A percentile compares a stretch with the other conserved stretches of the same genome.
These are phyloP conservation scores for Abscondita cerata DNA, from an alignment of 2,888 invertebrate species.

Conservation along the genomic window DNA sequence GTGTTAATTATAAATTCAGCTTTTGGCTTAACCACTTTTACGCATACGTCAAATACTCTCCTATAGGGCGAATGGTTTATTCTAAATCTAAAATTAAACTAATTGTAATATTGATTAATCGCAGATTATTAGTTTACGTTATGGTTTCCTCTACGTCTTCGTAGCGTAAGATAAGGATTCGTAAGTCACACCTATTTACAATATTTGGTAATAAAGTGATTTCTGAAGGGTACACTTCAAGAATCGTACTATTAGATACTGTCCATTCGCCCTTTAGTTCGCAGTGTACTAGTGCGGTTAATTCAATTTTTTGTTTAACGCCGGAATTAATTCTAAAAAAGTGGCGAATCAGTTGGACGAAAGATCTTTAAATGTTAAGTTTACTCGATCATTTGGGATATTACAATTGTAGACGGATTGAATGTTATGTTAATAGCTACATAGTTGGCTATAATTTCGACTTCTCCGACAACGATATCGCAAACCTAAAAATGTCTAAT, in stretches of 20 bases:
- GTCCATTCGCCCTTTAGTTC: not conserved
- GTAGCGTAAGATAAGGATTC: conserved; percentile 12
- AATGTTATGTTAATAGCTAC: not conserved
- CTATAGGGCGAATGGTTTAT: conserved; percentile 24
- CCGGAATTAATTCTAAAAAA: not conserved
- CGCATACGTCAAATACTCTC: conserved; percentile 18
- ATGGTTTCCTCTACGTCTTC: conserved; percentile 28
- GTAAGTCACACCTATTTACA: conserved; percentile 12
- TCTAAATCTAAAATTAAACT: conserved; percentile 23
- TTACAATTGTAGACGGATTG: not conserved
- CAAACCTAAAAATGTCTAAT: conserved; percentile 9
- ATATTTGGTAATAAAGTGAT: not conserved
- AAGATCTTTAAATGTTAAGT: not conserved
- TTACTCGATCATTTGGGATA: not conserved
- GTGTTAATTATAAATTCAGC: conserved; percentile 40
- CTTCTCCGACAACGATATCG: conserved; percentile 37
- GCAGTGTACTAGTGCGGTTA: not conserved
- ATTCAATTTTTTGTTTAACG: not conserved
- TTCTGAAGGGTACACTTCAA: not conserved
- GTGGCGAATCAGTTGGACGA: no score
- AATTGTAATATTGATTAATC: not conserved
- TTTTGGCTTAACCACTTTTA: conserved; percentile 27
- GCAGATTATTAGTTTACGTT: conserved; percentile 20
- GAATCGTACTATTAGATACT: not conserved
- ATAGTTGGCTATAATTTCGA: conserved; percentile 32